A percentile compares a stretch with the other conserved stretches of the same genome.
These are phyloP conservation scores for Archilochus colubris DNA, from an alignment of 2,113 vertebrate genomes.

Conservation along the genomic window DNA sequence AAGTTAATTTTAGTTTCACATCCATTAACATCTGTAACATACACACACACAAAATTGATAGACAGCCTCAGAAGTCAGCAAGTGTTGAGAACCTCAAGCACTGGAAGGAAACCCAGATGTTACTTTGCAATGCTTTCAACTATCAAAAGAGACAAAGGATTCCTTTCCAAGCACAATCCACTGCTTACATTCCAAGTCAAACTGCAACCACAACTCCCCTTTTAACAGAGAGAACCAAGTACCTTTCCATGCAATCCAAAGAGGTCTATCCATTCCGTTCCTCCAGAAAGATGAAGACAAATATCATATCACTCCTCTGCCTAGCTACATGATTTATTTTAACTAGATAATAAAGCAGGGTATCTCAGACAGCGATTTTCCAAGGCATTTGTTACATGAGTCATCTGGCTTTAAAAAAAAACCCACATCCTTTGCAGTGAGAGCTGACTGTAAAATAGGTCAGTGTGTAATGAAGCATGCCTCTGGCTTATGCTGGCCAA, in stretches of 20 bases:
- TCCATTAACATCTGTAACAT: neutral
- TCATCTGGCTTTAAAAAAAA: slow-evolving; percentile 21
- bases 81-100: neutral
- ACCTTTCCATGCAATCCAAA: neutral
- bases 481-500: neutral
- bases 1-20: neutral
- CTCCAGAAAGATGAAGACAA: slow-evolving; percentile 33
- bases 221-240: neutral
- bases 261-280: neutral
- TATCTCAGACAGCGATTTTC: slow-evolving; percentile 18
- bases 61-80: neutral
- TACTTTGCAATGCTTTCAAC: neutral
- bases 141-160: neutral
- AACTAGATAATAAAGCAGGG: neutral
- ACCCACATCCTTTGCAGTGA: neutral
- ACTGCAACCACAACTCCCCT: neutral
- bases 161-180: neutral
- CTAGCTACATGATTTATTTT: slow-evolving; percentile 7
- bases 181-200: neutral
- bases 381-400: slow-evolving; percentile 18
- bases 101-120: neutral
- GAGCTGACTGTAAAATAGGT: slow-evolving; percentile 34
- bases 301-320: neutral
- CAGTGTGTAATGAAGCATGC: slow-evolving; percentile 39
- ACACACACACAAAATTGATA: neutral